A percentile compares a stretch with the other conserved stretches of the same genome.
Evolutionary conservation across 2,888 invertebrate genomes (phyloP).

Genomic region (Hydraecia micacea): DNA sequence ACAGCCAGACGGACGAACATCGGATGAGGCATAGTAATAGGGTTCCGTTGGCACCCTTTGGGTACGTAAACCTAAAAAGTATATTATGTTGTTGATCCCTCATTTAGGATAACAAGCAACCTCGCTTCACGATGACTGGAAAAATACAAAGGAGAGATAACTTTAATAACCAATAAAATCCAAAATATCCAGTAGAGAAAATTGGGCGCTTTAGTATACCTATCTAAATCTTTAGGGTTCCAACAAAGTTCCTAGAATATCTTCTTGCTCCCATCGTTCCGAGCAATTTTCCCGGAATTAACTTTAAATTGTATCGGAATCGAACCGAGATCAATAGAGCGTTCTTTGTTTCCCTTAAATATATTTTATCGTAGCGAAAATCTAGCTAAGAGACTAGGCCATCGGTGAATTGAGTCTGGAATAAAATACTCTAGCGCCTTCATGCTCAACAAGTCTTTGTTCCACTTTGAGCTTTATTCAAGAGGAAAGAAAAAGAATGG

Average conservation of each 20-base stretch:
- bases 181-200: slow-evolving; percentile 15
- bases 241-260: neutral
- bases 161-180: slow-evolving; percentile 21
- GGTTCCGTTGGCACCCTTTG: neutral
- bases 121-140: neutral
- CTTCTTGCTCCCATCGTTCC: neutral
- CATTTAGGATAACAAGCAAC: slow-evolving; percentile 2
- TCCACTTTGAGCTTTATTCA: slow-evolving; percentile 24
- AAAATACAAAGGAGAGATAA: neutral
- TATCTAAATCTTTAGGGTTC: neutral
- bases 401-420: slow-evolving; percentile 16
- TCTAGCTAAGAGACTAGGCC: neutral
- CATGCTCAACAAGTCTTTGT: slow-evolving; percentile 51
- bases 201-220: neutral
- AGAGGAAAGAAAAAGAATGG: slow-evolving; percentile 11
- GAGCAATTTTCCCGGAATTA: slow-evolving; percentile 25
- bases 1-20: no score
- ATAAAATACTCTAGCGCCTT: slow-evolving; percentile 31
- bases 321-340: neutral
- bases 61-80: neutral
- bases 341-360: slow-evolving; percentile 17
- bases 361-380: slow-evolving; percentile 20
- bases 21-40: no score
- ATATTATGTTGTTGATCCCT: slow-evolving; percentile 1
- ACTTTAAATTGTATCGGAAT: slow-evolving; percentile 33